Percentiles rank a stretch among this genome's conserved stretches.
phyloP scores from a whole-genome alignment of 2,888 invertebrate genomes.

The Masnerella sp. region DNA sequence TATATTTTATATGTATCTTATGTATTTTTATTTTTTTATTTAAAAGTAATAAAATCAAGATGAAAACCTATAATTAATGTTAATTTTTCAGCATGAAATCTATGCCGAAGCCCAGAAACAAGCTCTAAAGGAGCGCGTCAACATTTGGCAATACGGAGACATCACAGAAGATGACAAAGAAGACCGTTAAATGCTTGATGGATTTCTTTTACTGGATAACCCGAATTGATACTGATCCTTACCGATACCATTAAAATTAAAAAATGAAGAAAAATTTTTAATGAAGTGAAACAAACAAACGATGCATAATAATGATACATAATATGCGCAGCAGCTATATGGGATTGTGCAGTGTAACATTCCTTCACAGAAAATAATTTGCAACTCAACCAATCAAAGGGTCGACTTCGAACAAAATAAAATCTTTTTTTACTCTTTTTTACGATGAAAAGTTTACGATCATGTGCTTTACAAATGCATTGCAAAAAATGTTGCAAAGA shows the following conservation, averaged over 20 bases:
- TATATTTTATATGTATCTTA: too few species aligned
- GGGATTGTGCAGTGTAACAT: constrained; percentile 50
- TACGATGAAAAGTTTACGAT: constrained; percentile 13
- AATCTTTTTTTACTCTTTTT: constrained; percentile 32
- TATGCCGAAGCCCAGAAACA: constrained; percentile 91
- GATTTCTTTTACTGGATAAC: constrained; percentile 14
- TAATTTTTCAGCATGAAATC: constrained; percentile 81
- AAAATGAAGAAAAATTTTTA: background rate
- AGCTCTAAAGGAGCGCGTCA: constrained; percentile 91
- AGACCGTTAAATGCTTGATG: constrained; percentile 62
- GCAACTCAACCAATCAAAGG: constrained; percentile 13
- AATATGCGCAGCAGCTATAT: constrained; percentile 29
- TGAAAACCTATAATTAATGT: too few species aligned
- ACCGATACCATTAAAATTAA: constrained; percentile 1
- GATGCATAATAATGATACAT: constrained; percentile 51
- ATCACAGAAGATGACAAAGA: constrained; percentile 92
- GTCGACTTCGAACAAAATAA: constrained; percentile 46
- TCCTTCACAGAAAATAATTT: constrained; percentile 43
- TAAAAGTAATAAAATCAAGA: too few species aligned
- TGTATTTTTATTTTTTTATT: too few species aligned
- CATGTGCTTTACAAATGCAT: constrained; percentile 21
- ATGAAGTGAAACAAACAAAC: constrained; percentile 8
- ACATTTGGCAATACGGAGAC: constrained; percentile 99
- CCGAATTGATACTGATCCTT: constrained; percentile 26
- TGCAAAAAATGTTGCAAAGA: background rate